Percentiles rank a stretch among this genome's conserved stretches.
Conservation (phyloP, 2,888 invertebrate genomes). For the Camponotus fellah region DNA sequence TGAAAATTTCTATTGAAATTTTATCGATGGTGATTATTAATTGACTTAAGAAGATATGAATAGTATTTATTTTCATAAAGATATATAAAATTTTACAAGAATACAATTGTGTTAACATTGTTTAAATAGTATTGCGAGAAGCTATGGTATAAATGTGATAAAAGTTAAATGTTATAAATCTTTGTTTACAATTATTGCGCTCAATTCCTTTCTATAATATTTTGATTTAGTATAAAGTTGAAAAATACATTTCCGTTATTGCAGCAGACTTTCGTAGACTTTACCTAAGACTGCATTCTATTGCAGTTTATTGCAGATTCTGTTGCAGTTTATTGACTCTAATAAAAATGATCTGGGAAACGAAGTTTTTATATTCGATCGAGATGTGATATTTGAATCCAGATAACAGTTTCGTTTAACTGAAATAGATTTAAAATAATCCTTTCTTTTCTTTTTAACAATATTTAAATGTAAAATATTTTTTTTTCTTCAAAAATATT, state of each 20-base stretch:
- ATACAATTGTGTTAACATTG: background rate
- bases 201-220: background rate
- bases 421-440: slow-evolving; percentile 32
- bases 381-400: background rate
- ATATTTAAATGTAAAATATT: background rate
- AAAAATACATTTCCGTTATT: slow-evolving; percentile 30
- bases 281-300: slow-evolving; percentile 19
- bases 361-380: slow-evolving; percentile 21
- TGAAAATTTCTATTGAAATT: background rate
- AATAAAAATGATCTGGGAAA: slow-evolving; percentile 32
- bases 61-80: background rate
- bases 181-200: background rate
- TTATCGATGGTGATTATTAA: background rate
- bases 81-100: background rate
- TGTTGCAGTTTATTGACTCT: background rate
- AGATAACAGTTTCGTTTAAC: slow-evolving; percentile 17
- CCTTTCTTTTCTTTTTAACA: background rate
- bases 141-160: background rate
- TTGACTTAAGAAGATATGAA: background rate
- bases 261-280: slow-evolving; percentile 4
- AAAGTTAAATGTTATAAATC: background rate
- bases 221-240: slow-evolving; percentile 11
- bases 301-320: slow-evolving; percentile 36
- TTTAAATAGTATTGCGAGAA: background rate
- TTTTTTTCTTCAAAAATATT: background rate